Evolutionary conservation across 2,113 vertebrate genomes (phyloP), one percentile per base, ranked within the genome.

Genomic region (Myiopsitta monachus): DNA sequence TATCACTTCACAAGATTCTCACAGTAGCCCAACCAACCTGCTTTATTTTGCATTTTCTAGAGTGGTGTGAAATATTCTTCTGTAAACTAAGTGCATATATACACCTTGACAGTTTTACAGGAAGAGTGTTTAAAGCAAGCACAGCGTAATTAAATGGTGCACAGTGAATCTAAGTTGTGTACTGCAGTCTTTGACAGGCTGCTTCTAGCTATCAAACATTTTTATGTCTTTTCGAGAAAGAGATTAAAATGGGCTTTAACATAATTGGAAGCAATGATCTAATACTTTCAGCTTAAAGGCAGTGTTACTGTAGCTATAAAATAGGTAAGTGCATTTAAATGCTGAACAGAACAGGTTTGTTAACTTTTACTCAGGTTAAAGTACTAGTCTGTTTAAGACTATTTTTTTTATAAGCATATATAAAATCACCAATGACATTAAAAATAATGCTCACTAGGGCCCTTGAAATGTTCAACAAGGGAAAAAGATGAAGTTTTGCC

Each of bases 241-340:
- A 88, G 74, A 93, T 92, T 92, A 96, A 96, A 91, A 96, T 13
- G 76, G 84, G 72, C 26, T 88, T 94, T 93, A 95, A 87, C 30
- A 22, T 92, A 95, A 94, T 83, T 96, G 86, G 44, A 85, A 92
- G 88, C 73, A 79, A 90, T 92, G 85, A 95, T 93, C 83, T 86
- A 92, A 90, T 77, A 83, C 51, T 85, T 87, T 64, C 83, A 95
- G 75, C 70, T 87, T 94, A 95, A 90, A 95, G 66, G 57, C 39
- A 73, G 91, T 24, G 89, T 88, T 83, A 94, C 12, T 87, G 64
- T 73, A 79, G 73, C 88, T 67, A 94, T 96, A 96, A 95, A 96
- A 73, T 38, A 83, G 49, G 66, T 61, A 9, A 55, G 57, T 1
- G 5, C 46, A 72, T 91, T 89, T 88, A 95, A 96, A 92, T 72